Evolutionary conservation across 2,888 invertebrate species (phyloP), one percentile per base, ranked within the genome.

Genomic region (Polyploca ridens): DNA sequence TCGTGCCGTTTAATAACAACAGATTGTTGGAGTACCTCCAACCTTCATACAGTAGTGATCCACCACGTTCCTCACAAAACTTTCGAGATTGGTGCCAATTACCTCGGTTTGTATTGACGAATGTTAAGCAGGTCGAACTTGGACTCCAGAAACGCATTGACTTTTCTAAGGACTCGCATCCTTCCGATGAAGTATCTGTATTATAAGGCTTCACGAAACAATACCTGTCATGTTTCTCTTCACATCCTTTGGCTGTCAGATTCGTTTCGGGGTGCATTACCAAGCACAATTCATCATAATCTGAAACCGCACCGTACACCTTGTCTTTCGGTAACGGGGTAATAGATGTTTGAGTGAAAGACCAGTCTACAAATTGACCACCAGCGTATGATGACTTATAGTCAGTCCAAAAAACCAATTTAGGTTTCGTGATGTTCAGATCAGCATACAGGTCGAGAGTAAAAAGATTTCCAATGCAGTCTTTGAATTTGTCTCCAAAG

Each of bases 11-110:
- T 57, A 63, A 7, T 72, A 54, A 19, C 4, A 54, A 19, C 54
- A 85, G 86, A 68, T 85, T 81, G 66, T 92, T 94, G 0, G 90
- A 84, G 67, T 92, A 93, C 64, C 87, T 82, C 92, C 94, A 94
- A 0, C 94, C 94, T 38, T 82, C 85, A 49, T 89, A 88, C 16
- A 94, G 67, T 1, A 94, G 73, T 0, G 86, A 82, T 0, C 88
- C 90, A 1, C 84, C 85, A 64, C 78, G 77, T 38, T 80, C 85
- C 5, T 73, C 72, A 74, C 93, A 94, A 27, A 89, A 66, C 5
- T 86, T 82, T 60, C 83, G 78, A 0, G 93, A 85, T 67, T 90
- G 90, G 7, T 67, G 69, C 93, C 93, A 94, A 2, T 87, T 94
- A 0, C 92, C 92, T 64, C 94, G 80, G 0, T 84, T 82, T 0